phyloP scores from a whole-genome alignment of 2,888 invertebrate genomes.

The Hybos culiciformis region DNA sequence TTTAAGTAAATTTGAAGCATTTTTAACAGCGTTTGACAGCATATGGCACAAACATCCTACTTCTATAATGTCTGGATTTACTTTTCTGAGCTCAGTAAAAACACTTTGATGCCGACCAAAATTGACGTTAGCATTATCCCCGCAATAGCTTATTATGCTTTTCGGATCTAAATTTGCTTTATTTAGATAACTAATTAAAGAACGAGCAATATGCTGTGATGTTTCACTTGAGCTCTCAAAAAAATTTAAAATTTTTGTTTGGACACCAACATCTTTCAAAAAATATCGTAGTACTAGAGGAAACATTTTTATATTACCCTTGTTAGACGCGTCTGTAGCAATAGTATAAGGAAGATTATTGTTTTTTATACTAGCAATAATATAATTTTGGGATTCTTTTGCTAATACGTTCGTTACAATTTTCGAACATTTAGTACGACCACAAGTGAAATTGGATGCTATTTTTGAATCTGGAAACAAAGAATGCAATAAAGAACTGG shows the following conservation, averaged over 20 bases:
- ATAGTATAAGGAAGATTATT: not conserved
- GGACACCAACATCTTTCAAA: not conserved
- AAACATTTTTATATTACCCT: conserved; percentile 2
- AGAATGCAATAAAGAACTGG: conserved; percentile 1
- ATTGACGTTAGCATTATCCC: conserved; percentile 6
- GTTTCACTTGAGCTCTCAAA: not conserved
- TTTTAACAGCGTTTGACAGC: conserved; percentile 2
- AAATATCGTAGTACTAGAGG: conserved; percentile 2
- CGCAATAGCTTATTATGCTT: conserved; percentile 5
- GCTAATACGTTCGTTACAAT: not conserved
- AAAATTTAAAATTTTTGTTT: conserved; percentile 2
- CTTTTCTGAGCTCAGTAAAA: not conserved
- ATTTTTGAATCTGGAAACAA: conserved; percentile 3
- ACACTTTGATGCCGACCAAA: conserved; percentile 4
- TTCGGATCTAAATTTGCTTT: conserved; percentile 4
- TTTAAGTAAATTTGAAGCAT: conserved; percentile 1
- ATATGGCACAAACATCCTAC: conserved; percentile 1
- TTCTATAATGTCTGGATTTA: not conserved
- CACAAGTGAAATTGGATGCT: conserved; percentile 4
- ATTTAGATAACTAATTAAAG: not conserved
- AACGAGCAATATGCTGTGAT: conserved; percentile 1
- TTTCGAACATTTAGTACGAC: conserved; percentile 1
- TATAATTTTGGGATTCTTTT: not conserved
- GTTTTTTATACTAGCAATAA: not conserved
- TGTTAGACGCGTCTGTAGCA: conserved; percentile 1